Evolutionary conservation across 2,113 vertebrate genomes (phyloP), one percentile per base, ranked within the genome.

Genomic region (Sorex araneus): DNA sequence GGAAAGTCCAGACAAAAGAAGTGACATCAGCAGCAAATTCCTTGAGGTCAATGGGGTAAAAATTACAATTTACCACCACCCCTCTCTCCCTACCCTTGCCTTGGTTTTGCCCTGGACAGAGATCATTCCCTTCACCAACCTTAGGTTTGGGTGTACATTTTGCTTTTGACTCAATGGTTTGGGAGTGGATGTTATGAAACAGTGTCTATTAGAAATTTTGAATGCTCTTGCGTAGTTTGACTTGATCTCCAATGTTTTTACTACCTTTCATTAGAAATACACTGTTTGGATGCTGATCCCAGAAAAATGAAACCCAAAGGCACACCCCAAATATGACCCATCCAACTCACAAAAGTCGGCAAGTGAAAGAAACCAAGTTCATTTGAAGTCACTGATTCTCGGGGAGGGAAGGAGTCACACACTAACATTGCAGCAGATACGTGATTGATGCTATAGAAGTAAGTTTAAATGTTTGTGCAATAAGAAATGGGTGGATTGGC

Each of bases 281-380:
- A 11, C 13, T 10, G 21, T 32, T 6, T 13, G 23, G n/a, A 32
- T 8, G 0, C 13, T 0, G 1, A 21, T 47, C 12, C 30, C 36
- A 50, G 43, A 43, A n/a, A 3, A 73, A 2, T 63, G n/a, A 73
- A 18, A n/a, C 27, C 8, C 12, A 8, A 11, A 45, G 45, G 6
- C 60, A 40, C 27, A 66, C 13, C 34, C 82, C 40, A 18, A 63
- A 63, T 13, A 28, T 40, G 30, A 2, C 45, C 45, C 25, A 64
- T 25, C 21, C 27, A 40, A 47, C 0, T 28, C 45, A 70, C 7
- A 34, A 34, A 34, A 80, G 70, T 15, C 25, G 71, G 19, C 28
- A 76, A 54, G 47, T 16, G 28, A 67, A 67, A 69, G 3, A 76
- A n/a, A 50, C 23, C 13, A 4, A 36, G 69, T 67, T 74, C 4